phyloP scores from a whole-genome alignment of 1,140 invertebrate genomes.

The Idris sp. region DNA sequence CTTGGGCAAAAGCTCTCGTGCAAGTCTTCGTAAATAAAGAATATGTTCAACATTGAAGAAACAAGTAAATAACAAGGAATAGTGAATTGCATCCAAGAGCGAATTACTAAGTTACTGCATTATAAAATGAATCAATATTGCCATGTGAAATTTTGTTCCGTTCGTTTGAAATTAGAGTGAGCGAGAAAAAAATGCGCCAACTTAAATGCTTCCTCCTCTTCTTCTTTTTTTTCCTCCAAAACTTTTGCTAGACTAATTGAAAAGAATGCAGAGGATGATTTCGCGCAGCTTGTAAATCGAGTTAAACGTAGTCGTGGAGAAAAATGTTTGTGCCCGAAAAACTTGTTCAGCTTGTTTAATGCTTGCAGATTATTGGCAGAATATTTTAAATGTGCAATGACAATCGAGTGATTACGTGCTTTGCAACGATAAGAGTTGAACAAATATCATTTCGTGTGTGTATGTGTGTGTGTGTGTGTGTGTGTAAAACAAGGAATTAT shows the following conservation, averaged over 20 bases:
- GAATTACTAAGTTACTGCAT: slow-evolving; percentile 34
- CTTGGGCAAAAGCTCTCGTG: slow-evolving; percentile 43
- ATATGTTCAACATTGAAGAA: slow-evolving; percentile 37
- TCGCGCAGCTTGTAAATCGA: slow-evolving; percentile 20
- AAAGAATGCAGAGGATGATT: slow-evolving; percentile 1
- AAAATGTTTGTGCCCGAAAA: slow-evolving; percentile 17
- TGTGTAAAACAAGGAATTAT: slow-evolving; percentile 47
- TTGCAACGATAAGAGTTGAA: slow-evolving; percentile 51
- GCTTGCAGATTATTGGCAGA: slow-evolving; percentile 7
- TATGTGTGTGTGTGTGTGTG: too few relatives aligned
- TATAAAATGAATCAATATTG: slow-evolving; percentile 30
- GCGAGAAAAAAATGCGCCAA: slow-evolving; percentile 11
- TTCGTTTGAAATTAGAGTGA: slow-evolving; percentile 21
- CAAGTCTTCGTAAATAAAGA: slow-evolving; percentile 44
- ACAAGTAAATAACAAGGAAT: slow-evolving; percentile 48
- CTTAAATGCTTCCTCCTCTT: too few relatives aligned
- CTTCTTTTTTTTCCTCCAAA: slow-evolving; percentile 21
- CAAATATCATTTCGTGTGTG: slow-evolving; percentile 41
- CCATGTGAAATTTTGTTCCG: slow-evolving; percentile 22
- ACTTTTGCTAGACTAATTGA: slow-evolving; percentile 25
- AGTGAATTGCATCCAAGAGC: slow-evolving; percentile 38
- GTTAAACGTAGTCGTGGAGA: not conserved
- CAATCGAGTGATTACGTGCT: slow-evolving; percentile 42
- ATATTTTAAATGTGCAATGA: slow-evolving; percentile 34
- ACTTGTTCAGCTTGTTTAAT: slow-evolving; percentile 18